Evolutionary conservation across 2,888 invertebrate genomes (phyloP), one percentile per base, ranked within the genome.

Genomic region (Folsomia candida): DNA sequence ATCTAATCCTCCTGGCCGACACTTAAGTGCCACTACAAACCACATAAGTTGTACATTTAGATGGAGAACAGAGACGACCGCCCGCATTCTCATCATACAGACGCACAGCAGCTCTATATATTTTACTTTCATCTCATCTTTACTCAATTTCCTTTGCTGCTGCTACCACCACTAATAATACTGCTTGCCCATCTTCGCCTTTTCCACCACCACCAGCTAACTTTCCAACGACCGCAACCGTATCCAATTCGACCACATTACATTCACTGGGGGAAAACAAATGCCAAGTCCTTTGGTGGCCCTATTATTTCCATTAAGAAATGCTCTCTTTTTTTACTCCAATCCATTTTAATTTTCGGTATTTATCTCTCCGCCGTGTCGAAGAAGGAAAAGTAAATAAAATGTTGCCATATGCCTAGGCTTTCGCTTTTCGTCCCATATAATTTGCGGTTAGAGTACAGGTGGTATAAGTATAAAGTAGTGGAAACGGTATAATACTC

Each of bases 21-120:
- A 75, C 72, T 71, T 62, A 63, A 67, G 67, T 74, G 72, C 74
- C 74, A 72, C 74, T 72, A 72, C 68, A 70, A 75, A 72, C 70
- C 67, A 69, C 71, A 47, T 58, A 68, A 71, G 71, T 57, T 67
- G 71, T 60, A 73, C 67, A 74, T 74, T 47, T 71, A 71, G 51
- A 27, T 47, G 14, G 51, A 60, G 20, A 59, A 66, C 29, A 62
- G 67, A 69, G 70, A 70, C 69, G 77, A 77, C 77, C 77, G 77
- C 77, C 77, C 77, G 77, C 72, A 71, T 73, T 77, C 72, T 75
- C 71, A 68, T 70, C 61, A 64, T 69, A 47, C 57, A 59, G 37
- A 64, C 47, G 64, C n/a, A n/a, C n/a, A n/a, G n/a, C n/a, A n/a
- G n/a, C n/a, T n/a, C n/a, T 64, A 47, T 29, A 64, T 64, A 64